Evolutionary conservation across 2,797 vertebrate species (phyloP).

Genomic region (Notolepis coatsorum): DNA sequence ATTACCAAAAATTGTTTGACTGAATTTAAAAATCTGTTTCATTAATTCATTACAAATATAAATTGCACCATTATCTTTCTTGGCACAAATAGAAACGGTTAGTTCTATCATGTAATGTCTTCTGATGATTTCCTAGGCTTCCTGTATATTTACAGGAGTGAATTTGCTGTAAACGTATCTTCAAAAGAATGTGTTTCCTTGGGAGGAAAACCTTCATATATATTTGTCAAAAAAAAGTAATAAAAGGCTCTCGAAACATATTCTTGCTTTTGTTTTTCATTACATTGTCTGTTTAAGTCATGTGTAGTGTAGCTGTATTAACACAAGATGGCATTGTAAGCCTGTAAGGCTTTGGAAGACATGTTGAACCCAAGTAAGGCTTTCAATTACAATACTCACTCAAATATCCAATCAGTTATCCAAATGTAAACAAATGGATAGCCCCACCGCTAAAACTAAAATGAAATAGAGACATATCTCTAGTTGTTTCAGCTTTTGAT

Average conservation of each 20-base stretch:
- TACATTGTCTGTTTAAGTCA: neutral
- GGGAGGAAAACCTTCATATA: constrained; percentile 83
- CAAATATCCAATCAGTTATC: no score
- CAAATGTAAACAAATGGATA: no score
- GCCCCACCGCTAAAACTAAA: no score
- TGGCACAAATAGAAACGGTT: constrained; percentile 75
- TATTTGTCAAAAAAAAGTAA: constrained; percentile 88
- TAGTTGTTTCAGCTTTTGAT: no score
- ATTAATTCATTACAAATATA: constrained; percentile 62
- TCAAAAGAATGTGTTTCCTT: constrained; percentile 82
- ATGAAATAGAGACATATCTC: no score
- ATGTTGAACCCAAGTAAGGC: no score
- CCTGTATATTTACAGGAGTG: constrained; percentile 76
- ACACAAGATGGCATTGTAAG: constrained; percentile 72
- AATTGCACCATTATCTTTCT: constrained; percentile 70
- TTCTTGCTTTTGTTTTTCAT: constrained; percentile 7
- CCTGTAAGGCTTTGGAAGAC: no score
- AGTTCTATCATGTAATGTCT: constrained; percentile 63
- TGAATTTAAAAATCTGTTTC: constrained; percentile 57
- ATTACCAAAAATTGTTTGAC: constrained; percentile 51
- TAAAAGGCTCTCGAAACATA: constrained; percentile 78
- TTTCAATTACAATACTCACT: no score
- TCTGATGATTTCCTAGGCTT: constrained; percentile 74
- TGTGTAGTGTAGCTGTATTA: neutral
- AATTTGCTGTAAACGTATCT: constrained; percentile 84